Percentiles rank a stretch among this genome's conserved stretches.
Conservation (phyloP, 2,797 vertebrate species). For the Hypotaenidia okinawae region DNA sequence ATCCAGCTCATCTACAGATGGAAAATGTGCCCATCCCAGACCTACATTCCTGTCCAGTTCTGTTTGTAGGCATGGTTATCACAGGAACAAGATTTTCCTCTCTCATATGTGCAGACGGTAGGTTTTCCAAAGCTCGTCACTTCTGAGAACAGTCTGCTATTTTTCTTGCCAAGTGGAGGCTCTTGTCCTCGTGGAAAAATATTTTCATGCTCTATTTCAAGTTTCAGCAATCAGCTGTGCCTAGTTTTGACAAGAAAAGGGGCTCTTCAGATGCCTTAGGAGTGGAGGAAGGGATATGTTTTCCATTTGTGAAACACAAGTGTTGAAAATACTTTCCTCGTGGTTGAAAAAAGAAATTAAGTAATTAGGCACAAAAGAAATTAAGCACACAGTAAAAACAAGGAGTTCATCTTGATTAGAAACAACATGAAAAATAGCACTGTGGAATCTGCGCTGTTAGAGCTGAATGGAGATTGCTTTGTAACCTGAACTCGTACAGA, state of each 20-base stretch:
- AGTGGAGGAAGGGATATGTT: neutral
- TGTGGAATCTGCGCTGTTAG: neutral
- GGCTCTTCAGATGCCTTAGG: neutral
- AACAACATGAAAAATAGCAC: neutral
- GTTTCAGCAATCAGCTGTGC: neutral
- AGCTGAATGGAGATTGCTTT: slow-evolving; percentile 33
- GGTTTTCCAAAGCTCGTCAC: slow-evolving; percentile 2
- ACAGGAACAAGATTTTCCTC: neutral
- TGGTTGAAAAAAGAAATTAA: neutral
- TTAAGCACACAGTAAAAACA: neutral
- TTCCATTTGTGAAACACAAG: neutral
- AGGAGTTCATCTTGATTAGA: neutral
- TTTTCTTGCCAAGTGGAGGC: slow-evolving; percentile 13
- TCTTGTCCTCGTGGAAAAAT: neutral
- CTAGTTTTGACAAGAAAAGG: slow-evolving; percentile 2
- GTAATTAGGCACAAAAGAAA: too few species aligned
- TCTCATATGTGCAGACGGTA: neutral
- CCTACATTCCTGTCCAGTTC: neutral
- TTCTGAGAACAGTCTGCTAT: neutral
- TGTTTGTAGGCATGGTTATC: slow-evolving; percentile 24
- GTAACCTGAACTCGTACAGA: neutral
- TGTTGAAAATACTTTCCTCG: neutral
- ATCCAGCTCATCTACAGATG: neutral
- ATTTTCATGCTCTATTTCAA: slow-evolving; percentile 20
- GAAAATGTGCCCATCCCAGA: neutral